These are phyloP conservation scores for Trinectes maculatus DNA, from an alignment of 2,113 vertebrate species.

Conservation along the genomic window DNA sequence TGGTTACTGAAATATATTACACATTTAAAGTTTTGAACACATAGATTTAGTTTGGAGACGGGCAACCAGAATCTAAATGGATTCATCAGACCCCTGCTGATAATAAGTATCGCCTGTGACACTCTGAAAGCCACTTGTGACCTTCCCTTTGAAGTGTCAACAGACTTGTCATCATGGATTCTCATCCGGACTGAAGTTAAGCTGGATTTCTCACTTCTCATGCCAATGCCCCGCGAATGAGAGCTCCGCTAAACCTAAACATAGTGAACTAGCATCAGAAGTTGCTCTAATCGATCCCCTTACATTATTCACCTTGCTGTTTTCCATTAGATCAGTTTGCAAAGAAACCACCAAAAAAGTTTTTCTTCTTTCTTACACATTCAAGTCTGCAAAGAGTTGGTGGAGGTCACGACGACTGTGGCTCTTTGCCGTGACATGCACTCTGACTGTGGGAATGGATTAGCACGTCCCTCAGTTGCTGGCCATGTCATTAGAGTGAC, in stretches of 20 bases:
- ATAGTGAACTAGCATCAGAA: slow-evolving; percentile 37
- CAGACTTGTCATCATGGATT: slow-evolving; percentile 65
- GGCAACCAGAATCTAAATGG: slow-evolving; percentile 9
- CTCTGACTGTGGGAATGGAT: slow-evolving; percentile 73
- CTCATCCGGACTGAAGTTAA: slow-evolving; percentile 58
- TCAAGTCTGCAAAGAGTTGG: slow-evolving; percentile 28
- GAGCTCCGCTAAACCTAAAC: slow-evolving; percentile 39
- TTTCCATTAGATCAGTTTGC: slow-evolving; percentile 28
- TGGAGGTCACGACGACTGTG: slow-evolving; percentile 58
- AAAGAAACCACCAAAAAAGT: slow-evolving; percentile 19
- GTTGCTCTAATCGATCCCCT: slow-evolving; percentile 44
- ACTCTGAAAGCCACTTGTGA: slow-evolving; percentile 61
- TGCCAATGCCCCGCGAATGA: slow-evolving; percentile 53
- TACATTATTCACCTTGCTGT: slow-evolving; percentile 16
- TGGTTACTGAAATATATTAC: slow-evolving; percentile 4
- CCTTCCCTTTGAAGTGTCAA: slow-evolving; percentile 69
- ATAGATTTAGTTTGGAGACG: slow-evolving; percentile 11
- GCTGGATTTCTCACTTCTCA: slow-evolving; percentile 69
- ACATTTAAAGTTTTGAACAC: not conserved
- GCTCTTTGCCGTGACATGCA: slow-evolving; percentile 61
- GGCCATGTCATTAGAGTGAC: slow-evolving; percentile 66
- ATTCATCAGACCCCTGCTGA: slow-evolving; percentile 19
- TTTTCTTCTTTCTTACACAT: slow-evolving; percentile 2
- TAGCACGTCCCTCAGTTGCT: slow-evolving; percentile 56
- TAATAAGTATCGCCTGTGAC: slow-evolving; percentile 53